phyloP scores from a whole-genome alignment of 2,888 invertebrate species.

The Altica lythri region DNA sequence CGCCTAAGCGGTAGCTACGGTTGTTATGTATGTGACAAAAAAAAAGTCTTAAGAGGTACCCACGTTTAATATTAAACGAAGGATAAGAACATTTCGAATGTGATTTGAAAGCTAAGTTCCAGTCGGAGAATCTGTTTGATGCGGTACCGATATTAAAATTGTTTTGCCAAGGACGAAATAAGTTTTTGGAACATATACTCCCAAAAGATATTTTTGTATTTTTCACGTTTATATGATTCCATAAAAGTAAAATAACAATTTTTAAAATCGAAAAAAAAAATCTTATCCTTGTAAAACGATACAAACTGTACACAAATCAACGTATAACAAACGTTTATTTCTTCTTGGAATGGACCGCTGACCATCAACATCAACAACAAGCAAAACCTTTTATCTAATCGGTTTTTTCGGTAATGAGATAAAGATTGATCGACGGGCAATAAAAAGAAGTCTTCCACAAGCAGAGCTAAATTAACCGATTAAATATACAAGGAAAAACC shows the following conservation, averaged over 20 bases:
- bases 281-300: too few relatives aligned
- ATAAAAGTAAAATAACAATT: too few relatives aligned
- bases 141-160: constrained; percentile 9
- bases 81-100: constrained; percentile 13
- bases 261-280: too few relatives aligned
- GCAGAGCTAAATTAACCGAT: constrained; percentile 15
- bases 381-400: constrained; percentile 14
- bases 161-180: constrained; percentile 8
- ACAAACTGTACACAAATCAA: too few relatives aligned
- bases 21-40: constrained; percentile 20
- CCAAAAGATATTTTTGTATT: not conserved
- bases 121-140: constrained; percentile 17
- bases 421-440: constrained; percentile 13
- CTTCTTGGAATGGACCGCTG: constrained; percentile 7
- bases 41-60: constrained; percentile 14
- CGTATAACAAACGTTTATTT: too few relatives aligned
- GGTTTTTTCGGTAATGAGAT: constrained; percentile 9
- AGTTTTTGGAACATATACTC: not conserved
- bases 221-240: too few relatives aligned
- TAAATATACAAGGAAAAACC: constrained; percentile 15
- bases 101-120: constrained; percentile 17
- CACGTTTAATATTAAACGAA: constrained; percentile 20
- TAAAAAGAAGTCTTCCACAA: constrained; percentile 7
- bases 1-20: constrained; percentile 16
- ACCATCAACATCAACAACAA: too few relatives aligned